A percentile compares a stretch with the other conserved stretches of the same genome.
phyloP scores from a whole-genome alignment of 2,888 invertebrate species.

The Diaperis boleti region DNA sequence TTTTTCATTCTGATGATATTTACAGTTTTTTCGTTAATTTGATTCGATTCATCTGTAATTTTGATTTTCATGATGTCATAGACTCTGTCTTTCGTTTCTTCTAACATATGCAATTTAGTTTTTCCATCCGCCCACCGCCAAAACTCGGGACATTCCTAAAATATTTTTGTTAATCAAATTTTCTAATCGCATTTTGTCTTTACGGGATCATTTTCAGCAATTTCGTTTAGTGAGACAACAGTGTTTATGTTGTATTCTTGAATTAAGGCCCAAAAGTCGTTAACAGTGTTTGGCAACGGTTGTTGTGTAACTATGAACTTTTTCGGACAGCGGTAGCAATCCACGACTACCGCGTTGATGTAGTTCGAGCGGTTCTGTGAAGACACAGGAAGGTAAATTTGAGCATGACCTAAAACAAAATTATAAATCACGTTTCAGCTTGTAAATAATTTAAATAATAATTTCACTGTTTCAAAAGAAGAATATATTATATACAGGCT shows the following conservation, averaged over 20 bases:
- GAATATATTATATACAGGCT: too few species aligned
- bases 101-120: not conserved
- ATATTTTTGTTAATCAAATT: constrained; percentile 54
- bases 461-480: too few species aligned
- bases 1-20: constrained; percentile 19
- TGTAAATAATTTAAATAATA: too few species aligned
- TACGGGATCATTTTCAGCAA: constrained; percentile 56
- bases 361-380: constrained; percentile 58
- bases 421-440: not conserved
- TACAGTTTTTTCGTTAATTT: constrained; percentile 4
- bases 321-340: constrained; percentile 56
- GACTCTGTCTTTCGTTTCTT: not conserved
- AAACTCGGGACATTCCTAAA: constrained; percentile 28
- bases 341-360: constrained; percentile 60
- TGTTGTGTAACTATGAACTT: constrained; percentile 62
- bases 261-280: constrained; percentile 64
- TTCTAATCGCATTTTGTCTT: too few species aligned
- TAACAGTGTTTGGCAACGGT: constrained; percentile 59
- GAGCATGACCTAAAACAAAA: constrained; percentile 7
- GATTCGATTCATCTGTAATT: not conserved
- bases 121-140: constrained; percentile 51
- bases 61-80: constrained; percentile 14
- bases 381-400: constrained; percentile 2
- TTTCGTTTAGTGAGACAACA: constrained; percentile 59
- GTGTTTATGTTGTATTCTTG: constrained; percentile 58